phyloP scores from a whole-genome alignment of 2,888 invertebrate species.

The Synergus japonicus region DNA sequence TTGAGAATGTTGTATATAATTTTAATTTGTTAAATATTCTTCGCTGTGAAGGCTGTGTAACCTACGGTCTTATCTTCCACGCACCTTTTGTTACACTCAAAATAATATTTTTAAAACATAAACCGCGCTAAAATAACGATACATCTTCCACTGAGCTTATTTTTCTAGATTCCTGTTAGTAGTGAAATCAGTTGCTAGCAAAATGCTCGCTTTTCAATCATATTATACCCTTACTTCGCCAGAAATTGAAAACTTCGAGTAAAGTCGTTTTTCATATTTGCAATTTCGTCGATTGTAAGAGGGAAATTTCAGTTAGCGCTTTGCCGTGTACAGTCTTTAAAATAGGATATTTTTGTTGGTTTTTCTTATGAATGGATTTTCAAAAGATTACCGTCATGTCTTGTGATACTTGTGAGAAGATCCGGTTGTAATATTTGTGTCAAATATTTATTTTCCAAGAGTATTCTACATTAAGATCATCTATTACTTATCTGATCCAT shows the following conservation, averaged over 20 bases:
- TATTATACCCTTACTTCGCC: background rate
- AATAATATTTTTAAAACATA: slow-evolving; percentile 33
- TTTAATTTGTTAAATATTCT: slow-evolving; percentile 50
- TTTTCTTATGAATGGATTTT: slow-evolving; percentile 39
- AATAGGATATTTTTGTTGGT: slow-evolving; percentile 19
- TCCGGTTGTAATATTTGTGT: background rate
- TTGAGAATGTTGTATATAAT: slow-evolving; percentile 52
- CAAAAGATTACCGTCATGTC: no score
- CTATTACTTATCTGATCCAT: no score
- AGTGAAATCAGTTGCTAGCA: slow-evolving; percentile 4
- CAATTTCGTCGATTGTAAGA: background rate
- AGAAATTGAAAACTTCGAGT: background rate
- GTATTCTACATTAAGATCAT: no score
- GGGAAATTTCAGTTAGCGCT: background rate
- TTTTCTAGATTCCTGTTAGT: slow-evolving; percentile 42
- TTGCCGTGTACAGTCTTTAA: slow-evolving; percentile 30
- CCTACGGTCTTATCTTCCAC: slow-evolving; percentile 66
- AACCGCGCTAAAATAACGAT: slow-evolving; percentile 31
- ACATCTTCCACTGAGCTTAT: slow-evolving; percentile 55
- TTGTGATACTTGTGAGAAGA: no score
- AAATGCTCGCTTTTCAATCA: background rate
- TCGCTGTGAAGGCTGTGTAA: slow-evolving; percentile 65
- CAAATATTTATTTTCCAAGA: background rate
- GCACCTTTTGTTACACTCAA: slow-evolving; percentile 49
- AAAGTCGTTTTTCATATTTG: slow-evolving; percentile 4